Percentiles rank a stretch among this genome's conserved stretches.
phyloP scores from a whole-genome alignment of 2,113 vertebrate species.

The Hemichromis elongatus region DNA sequence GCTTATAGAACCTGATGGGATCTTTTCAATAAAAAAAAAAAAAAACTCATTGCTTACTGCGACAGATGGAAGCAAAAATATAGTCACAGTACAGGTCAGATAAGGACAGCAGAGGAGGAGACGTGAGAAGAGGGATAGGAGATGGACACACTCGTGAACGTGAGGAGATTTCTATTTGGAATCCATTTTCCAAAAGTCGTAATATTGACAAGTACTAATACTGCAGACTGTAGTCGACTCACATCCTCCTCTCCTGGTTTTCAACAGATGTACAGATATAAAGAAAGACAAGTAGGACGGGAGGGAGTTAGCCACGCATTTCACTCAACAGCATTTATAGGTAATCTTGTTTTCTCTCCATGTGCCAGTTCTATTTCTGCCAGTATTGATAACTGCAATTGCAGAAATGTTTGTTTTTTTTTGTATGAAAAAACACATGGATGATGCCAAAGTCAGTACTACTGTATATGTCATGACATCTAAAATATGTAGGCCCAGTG shows the following conservation, averaged over 20 bases:
- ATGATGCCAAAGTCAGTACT: neutral
- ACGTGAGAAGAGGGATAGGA: neutral
- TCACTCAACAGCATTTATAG: neutral
- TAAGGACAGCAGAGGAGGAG: constrained; percentile 8
- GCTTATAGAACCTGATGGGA: neutral
- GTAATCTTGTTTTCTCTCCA: neutral
- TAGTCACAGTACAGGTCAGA: neutral
- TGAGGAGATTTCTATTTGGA: constrained; percentile 54
- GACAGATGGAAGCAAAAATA: constrained; percentile 24
- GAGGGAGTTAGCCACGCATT: neutral
- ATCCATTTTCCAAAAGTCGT: constrained; percentile 39
- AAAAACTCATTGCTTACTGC: neutral
- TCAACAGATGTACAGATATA: neutral
- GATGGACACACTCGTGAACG: constrained; percentile 16
- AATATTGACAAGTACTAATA: constrained; percentile 53
- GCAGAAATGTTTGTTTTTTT: neutral
- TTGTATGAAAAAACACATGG: neutral
- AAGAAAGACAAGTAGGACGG: neutral
- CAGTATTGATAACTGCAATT: neutral
- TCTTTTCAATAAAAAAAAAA: neutral
- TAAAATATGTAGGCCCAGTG: neutral
- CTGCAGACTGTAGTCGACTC: constrained; percentile 43
- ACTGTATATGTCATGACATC: neutral
- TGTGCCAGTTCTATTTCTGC: neutral
- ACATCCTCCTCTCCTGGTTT: constrained; percentile 21